phyloP scores from a whole-genome alignment of 1,140 invertebrate species.

The Wiebesia pumilae region DNA sequence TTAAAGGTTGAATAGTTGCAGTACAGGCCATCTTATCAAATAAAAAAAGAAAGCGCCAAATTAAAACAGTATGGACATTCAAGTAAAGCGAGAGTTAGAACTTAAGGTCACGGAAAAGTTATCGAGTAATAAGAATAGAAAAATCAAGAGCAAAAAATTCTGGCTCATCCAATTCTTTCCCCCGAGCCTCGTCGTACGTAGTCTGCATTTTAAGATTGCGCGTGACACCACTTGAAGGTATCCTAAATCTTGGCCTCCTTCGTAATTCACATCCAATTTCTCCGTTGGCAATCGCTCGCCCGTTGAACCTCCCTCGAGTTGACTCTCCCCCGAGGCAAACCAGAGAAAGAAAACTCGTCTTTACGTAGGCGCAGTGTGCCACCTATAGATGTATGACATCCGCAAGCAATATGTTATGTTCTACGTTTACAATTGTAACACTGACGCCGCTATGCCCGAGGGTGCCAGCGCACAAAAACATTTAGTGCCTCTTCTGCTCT shows the following conservation, averaged over 20 bases:
- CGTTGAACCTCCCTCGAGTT: constrained; percentile 3
- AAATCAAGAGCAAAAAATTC: constrained; percentile 18
- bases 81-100: not conserved
- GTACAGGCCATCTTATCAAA: not conserved
- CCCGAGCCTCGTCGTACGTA: constrained; percentile 9
- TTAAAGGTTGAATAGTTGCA: not conserved
- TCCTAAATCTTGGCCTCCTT: constrained; percentile 42
- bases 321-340: constrained; percentile 12
- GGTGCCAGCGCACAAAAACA: not conserved
- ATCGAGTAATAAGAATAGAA: not conserved
- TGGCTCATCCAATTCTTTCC: constrained; percentile 29
- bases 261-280: constrained; percentile 48
- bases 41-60: not conserved
- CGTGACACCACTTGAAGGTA: constrained; percentile 20
- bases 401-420: constrained; percentile 18
- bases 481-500: not conserved
- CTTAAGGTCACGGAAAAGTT: not conserved
- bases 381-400: constrained; percentile 13
- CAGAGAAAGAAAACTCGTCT: not conserved
- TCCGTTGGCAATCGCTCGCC: constrained; percentile 29
- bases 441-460: not conserved
- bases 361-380: not conserved
- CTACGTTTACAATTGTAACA: not conserved
- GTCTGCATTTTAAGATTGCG: constrained; percentile 43
- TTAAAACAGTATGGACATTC: not conserved